These are phyloP conservation scores for Suncus etruscus DNA, from an alignment of 2,113 vertebrate species.

Conservation along the genomic window DNA sequence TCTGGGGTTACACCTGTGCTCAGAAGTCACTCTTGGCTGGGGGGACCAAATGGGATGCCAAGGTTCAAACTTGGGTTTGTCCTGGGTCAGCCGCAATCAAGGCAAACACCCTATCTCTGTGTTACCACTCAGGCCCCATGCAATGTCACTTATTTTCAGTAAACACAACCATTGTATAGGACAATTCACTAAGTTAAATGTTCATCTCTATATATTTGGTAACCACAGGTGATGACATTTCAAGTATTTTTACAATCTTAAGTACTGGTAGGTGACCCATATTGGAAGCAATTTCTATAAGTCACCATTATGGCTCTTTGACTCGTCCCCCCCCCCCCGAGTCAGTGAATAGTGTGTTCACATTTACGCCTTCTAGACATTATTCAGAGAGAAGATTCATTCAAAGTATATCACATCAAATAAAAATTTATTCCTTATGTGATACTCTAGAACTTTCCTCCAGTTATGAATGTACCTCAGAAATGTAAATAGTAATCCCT, in stretches of 20 bases:
- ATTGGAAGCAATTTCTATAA: not conserved
- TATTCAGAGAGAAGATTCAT: not conserved
- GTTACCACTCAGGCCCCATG: too few relatives aligned
- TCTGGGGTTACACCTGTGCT: too few relatives aligned
- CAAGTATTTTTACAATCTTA: not conserved
- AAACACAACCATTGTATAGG: conserved; percentile 1
- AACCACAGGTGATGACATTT: not conserved
- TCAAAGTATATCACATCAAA: not conserved
- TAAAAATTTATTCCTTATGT: not conserved
- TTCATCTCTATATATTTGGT: not conserved
- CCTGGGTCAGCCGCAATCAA: too few relatives aligned
- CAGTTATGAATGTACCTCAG: conserved; percentile 26
- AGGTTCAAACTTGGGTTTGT: too few relatives aligned
- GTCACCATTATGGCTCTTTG: not conserved
- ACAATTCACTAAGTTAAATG: not conserved
- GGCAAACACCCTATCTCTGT: not conserved
- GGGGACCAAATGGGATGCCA: too few relatives aligned
- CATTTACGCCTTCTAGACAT: not conserved
- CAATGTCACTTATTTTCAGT: not conserved
- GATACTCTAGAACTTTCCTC: not conserved
- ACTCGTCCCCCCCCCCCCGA: not conserved
- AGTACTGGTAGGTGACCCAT: not conserved
- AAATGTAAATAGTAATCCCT: not conserved
- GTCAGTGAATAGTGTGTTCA: not conserved
- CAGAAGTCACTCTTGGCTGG: too few relatives aligned